Evolutionary conservation across 2,888 invertebrate species (phyloP), one percentile per base, ranked within the genome.

Genomic region (Sminthurinus aureus): DNA sequence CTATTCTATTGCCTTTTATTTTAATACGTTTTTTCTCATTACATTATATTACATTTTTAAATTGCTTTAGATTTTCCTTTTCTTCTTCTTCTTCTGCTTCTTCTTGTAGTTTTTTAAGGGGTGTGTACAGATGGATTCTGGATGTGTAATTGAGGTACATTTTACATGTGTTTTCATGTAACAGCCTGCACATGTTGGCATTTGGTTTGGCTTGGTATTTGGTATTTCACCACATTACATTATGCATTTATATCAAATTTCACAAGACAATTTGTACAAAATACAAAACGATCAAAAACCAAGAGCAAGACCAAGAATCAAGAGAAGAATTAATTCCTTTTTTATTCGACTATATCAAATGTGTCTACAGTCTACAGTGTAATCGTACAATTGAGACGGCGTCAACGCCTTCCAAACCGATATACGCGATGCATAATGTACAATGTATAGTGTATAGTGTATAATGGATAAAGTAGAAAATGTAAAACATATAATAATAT

Each of bases 1-100:
- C 38, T 38, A 38, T 58, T 67, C 38, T 38, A 38, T 58, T 67
- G 38, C 26, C 64, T 79, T 79, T 77, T 58, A 77, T 77, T 79
- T 79, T 79, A 79, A 79, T 79, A 79, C 74, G 22, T 76, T 52
- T 76, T 69, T 69, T 73, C 73, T 81, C 52, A 69, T 81, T 81
- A 69, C 50, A 79, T 79, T 81, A 73, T 81, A 81, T 73, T 81
- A 81, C 78, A 52, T 73, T 73, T 81, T 81, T 73, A 51, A 38
- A 58, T 24, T 26, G 58, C 22, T 18, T 52, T 26, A 9, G 15
- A 51, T 76, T 13, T 74, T 26, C 50, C 26, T 38, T 9, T 74
- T 50, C 74, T 74, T 15, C 24, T 50, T 81, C 58, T 8, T 58
- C 71, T 20, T 73, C 58, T 81, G 22, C n/a, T 58, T 22, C 58